Evolutionary conservation across 1,140 invertebrate species (phyloP), one percentile per base, ranked within the genome.

Genomic region (Ylistrum balloti): DNA sequence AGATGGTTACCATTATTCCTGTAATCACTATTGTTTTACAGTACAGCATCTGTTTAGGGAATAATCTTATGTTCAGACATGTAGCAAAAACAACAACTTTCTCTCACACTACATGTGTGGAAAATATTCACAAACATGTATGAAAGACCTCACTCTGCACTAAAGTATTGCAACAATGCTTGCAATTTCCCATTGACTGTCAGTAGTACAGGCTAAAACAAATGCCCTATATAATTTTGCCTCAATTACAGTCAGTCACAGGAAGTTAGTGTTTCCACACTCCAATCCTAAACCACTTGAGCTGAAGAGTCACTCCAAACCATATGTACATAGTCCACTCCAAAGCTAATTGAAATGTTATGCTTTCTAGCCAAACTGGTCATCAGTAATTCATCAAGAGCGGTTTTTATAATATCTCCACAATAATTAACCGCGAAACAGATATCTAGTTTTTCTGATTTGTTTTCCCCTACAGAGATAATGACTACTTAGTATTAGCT

Each of bases 281-380:
- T 28, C 2, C 1, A 74, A 74, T 74, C n/a, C 2, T 28, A 74
- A 28, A 74, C 22, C 56, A 74, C 56, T 74, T 74, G 22, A 74
- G 56, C 56, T 74, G 22, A 11, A 74, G 56, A n/a, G 56, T 11
- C 56, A 74, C 56, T 74, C 56, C 22, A 74, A 74, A 5, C 56
- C 56, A 28, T 3, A 28, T 74, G 56, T 74, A n/a, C 28, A 74
- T n/a, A 74, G 56, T 28, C 56, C 56, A 74, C n/a, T 74, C 56
- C 56, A 74, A 3, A 17, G 5, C n/a, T 74, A 28, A 74, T 74
- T 74, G 56, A 74, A 74, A 74, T 74, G 56, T 74, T 74, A 28
- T 74, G 56, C 56, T 74, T 74, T n/a, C 56, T n/a, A 74, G 56
- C 56, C 22, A 74, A 74, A 74, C 28, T 74, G 56, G 56, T 74